These are phyloP conservation scores for Heliconius hortense DNA, from an alignment of 2,888 invertebrate species.

Conservation along the genomic window DNA sequence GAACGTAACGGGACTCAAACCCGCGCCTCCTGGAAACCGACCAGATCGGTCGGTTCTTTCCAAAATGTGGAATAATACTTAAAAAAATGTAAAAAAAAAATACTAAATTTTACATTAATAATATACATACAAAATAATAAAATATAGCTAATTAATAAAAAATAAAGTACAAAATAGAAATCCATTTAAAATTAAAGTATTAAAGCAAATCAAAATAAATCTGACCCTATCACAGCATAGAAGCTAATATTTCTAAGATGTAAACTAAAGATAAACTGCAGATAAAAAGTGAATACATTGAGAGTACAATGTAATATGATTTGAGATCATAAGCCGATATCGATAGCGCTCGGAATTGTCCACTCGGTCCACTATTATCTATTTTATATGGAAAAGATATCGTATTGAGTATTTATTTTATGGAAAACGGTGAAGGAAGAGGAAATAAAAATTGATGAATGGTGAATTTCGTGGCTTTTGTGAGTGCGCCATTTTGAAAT, in stretches of 20 bases:
- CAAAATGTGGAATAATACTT: too few species aligned
- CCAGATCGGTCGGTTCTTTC: too few species aligned
- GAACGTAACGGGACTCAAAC: too few species aligned
- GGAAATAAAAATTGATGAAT: conserved; percentile 19
- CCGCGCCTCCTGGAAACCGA: too few species aligned
- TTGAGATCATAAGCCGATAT: conserved; percentile 32
- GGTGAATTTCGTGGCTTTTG: conserved; percentile 8
- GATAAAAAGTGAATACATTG: conserved; percentile 37
- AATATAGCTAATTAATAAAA: background rate
- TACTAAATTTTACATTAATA: too few species aligned
- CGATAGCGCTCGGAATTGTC: conserved; percentile 31
- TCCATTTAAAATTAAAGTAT: background rate
- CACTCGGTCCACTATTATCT: conserved; percentile 30
- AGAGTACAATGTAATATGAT: conserved; percentile 35
- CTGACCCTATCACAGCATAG: conserved; percentile 18
- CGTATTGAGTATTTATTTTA: conserved; percentile 27
- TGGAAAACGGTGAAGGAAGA: conserved; percentile 16
- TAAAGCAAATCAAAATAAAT: background rate
- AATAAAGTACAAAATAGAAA: too few species aligned
- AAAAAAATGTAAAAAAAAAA: too few species aligned
- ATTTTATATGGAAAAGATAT: conserved; percentile 28
- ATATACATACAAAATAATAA: background rate
- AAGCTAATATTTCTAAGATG: conserved; percentile 32
- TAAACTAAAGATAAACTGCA: conserved; percentile 27
- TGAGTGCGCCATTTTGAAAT: background rate